Conservation (phyloP, 2,888 invertebrate genomes). For the Papilio demoleus region DNA sequence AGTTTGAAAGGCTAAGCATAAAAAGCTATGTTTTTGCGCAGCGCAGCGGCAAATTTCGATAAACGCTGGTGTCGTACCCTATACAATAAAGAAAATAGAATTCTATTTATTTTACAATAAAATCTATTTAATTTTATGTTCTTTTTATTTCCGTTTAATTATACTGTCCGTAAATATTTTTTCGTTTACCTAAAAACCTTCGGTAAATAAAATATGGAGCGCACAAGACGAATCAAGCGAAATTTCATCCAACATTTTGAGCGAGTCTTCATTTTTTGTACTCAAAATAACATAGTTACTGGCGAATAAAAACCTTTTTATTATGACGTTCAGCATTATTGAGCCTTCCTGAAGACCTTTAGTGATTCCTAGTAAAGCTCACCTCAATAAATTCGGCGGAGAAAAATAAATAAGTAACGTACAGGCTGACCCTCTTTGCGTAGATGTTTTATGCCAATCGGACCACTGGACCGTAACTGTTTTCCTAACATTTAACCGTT, state of each 20-base stretch:
- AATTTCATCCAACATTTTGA: conserved; percentile 21
- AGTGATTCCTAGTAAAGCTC: conserved; percentile 46
- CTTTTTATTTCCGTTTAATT: background rate
- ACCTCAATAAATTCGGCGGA: conserved; percentile 45
- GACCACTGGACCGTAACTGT: conserved; percentile 48
- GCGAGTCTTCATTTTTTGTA: conserved; percentile 25
- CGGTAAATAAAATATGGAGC: conserved; percentile 14
- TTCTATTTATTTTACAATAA: background rate
- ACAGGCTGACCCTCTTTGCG: conserved; percentile 42
- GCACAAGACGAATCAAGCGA: conserved; percentile 28
- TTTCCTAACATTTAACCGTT: conserved; percentile 50
- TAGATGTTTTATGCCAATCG: conserved; percentile 47
- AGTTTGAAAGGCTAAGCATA: no score
- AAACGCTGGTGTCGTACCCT: no score
- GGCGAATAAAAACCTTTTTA: conserved; percentile 43
- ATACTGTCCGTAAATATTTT: conserved; percentile 14
- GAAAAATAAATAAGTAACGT: conserved; percentile 45
- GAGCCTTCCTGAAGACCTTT: conserved; percentile 46
- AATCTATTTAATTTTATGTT: background rate
- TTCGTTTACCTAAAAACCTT: conserved; percentile 36
- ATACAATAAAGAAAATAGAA: no score
- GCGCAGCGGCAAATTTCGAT: no score
- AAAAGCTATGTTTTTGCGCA: no score
- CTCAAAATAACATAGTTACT: conserved; percentile 42
- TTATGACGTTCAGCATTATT: conserved; percentile 44